Conservation (phyloP, 2,113 vertebrate genomes). For the Cygnus buccinator region DNA sequence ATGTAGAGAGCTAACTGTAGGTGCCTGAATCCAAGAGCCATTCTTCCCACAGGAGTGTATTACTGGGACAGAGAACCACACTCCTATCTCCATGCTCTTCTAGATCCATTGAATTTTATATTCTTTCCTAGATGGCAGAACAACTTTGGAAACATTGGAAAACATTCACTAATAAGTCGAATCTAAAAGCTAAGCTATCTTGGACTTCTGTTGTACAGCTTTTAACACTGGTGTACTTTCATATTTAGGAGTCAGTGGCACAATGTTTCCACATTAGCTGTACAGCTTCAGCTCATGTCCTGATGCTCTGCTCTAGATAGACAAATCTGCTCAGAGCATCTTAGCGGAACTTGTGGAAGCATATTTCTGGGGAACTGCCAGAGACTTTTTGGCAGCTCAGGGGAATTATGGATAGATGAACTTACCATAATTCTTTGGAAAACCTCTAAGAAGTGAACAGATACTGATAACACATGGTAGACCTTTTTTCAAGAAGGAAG, state of each 20-base stretch:
- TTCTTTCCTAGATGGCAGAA: not conserved
- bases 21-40: not conserved
- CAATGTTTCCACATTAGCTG: not conserved
- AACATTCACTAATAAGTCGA: not conserved
- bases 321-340: constrained; percentile 43
- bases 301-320: constrained; percentile 34
- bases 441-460: constrained; percentile 56
- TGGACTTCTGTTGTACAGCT: not conserved
- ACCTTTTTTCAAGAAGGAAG: constrained; percentile 50
- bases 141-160: not conserved
- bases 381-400: constrained; percentile 46
- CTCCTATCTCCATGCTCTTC: not conserved
- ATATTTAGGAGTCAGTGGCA: not conserved
- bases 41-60: not conserved
- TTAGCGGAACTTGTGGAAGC: constrained; percentile 54
- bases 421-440: constrained; percentile 56
- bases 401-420: constrained; percentile 33
- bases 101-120: not conserved
- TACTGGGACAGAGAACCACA: not conserved
- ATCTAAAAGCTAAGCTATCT: not conserved
- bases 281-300: constrained; percentile 42
- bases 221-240: not conserved
- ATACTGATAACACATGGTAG: constrained; percentile 65
- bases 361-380: constrained; percentile 31
- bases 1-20: not conserved